Evolutionary conservation across 2,888 invertebrate genomes (phyloP), one percentile per base, ranked within the genome.

Genomic region (Eupeodes luniger): DNA sequence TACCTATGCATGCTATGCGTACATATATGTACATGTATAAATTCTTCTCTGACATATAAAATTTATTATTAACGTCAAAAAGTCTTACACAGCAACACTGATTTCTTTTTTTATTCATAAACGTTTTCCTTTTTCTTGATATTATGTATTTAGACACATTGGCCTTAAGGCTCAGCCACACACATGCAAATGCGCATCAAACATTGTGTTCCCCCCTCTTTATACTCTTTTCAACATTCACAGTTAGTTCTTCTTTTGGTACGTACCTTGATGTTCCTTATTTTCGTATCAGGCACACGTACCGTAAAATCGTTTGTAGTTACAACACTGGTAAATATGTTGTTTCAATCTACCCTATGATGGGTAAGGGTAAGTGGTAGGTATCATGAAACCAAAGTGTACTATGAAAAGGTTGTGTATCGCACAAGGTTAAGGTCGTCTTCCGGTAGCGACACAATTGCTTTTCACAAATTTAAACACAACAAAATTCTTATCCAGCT

Each of bases 351-450:
- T 62, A 62, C 34, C 49, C 61, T 75, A n/a, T 40, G 6, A 9
- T 40, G 40, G 40, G 19, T 55, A 55, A 27, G 14, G 11, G 16
- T 27, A 44, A n/a, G 61, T 49, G 10, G 62, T 62, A 51, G 10
- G 62, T 62, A 51, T 51, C 34, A 72, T 57, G 59, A 59, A 72
- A 59, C 70, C 55, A 70, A 59, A 55, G 75, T 59, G 75, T 75
- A 76, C 75, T 64, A 70, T 76, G 66, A 72, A 83, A 70, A 72
- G 82, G 75, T 76, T 75, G 79, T 75, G 79, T 66, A 64, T 61
- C 47, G 47, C 61, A 40, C 70, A 59, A 76, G 57, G 59, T 55
- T 69, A 74, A 75, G 47, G 79, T 75, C 62, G 80, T 44, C 5
- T 75, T 86, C 51, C 76, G 77, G 62, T 53, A 49, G 72, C 62